Base-by-base conservation (phyloP, 2,888 invertebrate genomes). In the Drosophila subsilvestris region DNA sequence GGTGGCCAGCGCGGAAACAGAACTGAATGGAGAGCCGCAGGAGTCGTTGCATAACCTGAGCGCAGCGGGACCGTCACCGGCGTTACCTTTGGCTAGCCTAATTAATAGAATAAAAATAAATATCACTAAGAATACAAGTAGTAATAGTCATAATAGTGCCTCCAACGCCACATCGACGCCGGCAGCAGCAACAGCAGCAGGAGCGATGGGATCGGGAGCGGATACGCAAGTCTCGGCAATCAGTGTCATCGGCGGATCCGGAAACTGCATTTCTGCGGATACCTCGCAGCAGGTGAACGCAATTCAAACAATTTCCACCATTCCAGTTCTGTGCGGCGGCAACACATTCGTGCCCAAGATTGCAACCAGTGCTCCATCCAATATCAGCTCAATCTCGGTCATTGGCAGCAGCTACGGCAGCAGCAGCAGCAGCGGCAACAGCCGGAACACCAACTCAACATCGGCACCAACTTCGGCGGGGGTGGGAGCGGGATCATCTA, bases 31-130 rank as follows among this genome's bases (percentile, higher is more conserved):
- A 9, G 96, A 96, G 86, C 72, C 74, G 12, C 94, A 94, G 47
- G 93, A 94, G 60, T 48, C 74, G 7, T 92, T 94, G 2, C 92
- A 91, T 68, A 90, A 90, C 74, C 73, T 90, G 60, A 91, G 91
- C 61, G 82, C 90, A 74, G 85, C 93, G 12, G 92, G 93, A 20
- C 82, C 92, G 8, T 86, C 90, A 83, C 85, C 88, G 69, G 85
- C 88, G 56, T 93, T 91, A 86, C 87, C 91, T 77, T 79, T 91
- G 86, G 88, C 91, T 22, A 85, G 89, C 83, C 87, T 92, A 70
- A 90, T 90, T 86, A 94, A 94, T 81, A 95, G 94, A 90, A 97
- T 97, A 76, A 95, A 96, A 88, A 97, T 97, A 92, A 97, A 96
- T 93, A 97, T 97, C 88, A 95, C 95, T 80, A 96, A 96, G 91